Evolutionary conservation across 2,113 vertebrate genomes (phyloP).

Genomic region (Hassar affinis): DNA sequence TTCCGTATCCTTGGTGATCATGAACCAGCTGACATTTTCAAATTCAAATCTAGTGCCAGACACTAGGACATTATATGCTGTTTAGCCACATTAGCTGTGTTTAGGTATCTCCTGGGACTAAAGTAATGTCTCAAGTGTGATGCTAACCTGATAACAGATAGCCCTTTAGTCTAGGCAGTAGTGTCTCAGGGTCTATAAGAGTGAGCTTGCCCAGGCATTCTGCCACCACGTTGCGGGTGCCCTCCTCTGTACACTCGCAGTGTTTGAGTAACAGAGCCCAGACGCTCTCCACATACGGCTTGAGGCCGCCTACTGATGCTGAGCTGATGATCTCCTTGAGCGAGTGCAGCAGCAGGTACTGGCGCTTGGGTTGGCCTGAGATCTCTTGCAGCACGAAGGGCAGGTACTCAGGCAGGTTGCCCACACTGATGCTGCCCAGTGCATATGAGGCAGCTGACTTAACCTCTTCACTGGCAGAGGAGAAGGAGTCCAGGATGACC

Average conservation of each 20-base stretch:
- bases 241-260: constrained; percentile 96
- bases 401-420: constrained; percentile 96
- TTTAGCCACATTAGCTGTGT: not conserved
- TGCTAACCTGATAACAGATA: constrained; percentile 91
- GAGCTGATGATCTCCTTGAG: constrained; percentile 99
- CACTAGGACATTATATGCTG: no score
- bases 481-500: constrained; percentile 96
- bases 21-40: not conserved
- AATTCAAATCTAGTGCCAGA: not conserved
- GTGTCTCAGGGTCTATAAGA: constrained; percentile 93
- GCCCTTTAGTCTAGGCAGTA: constrained; percentile 92
- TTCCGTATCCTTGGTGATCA: not conserved
- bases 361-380: constrained; percentile 92
- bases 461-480: constrained; percentile 97
- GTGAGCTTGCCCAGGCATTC: constrained; percentile 97
- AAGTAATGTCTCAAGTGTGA: not conserved
- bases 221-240: constrained; percentile 95
- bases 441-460: constrained; percentile 96
- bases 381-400: constrained; percentile 98
- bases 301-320: constrained; percentile 88
- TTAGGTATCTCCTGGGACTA: not conserved
- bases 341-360: constrained; percentile 96
- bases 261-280: constrained; percentile 95
- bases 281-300: constrained; percentile 94
- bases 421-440: constrained; percentile 94